phyloP scores from a whole-genome alignment of 2,797 vertebrate genomes.

The Bufotes viridis region DNA sequence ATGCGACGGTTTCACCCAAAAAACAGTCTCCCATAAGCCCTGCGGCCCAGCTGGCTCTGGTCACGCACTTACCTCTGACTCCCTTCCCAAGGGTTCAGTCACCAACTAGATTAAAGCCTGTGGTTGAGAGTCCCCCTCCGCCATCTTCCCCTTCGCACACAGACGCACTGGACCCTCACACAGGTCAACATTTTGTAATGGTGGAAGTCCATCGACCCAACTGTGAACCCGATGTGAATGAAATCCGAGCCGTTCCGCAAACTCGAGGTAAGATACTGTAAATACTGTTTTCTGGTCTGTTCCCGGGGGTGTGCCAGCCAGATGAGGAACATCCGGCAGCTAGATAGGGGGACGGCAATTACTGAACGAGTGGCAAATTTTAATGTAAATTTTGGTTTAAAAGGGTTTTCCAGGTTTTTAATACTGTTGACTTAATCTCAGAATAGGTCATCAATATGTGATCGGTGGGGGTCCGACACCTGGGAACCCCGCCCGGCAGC shows the following conservation, averaged over 20 bases:
- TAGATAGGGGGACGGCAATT: no score
- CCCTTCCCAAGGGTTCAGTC: conserved; percentile 94
- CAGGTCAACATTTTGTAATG: conserved; percentile 88
- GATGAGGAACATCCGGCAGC: no score
- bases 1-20: conserved; percentile 70
- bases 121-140: conserved; percentile 51
- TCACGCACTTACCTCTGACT: conserved; percentile 83
- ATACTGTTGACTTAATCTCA: no score
- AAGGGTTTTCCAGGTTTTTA: no score
- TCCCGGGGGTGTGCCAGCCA: no score
- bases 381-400: no score
- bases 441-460: no score
- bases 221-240: conserved; percentile 92
- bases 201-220: conserved; percentile 95
- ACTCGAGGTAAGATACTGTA: conserved; percentile 81
- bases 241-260: conserved; percentile 91
- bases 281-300: no score
- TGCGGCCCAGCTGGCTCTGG: conserved; percentile 78
- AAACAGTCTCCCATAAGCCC: conserved; percentile 67
- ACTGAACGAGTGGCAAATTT: no score
- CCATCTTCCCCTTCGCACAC: conserved; percentile 62
- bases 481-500: no score
- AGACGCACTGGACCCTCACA: conserved; percentile 63
- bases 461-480: no score
- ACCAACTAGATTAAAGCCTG: conserved; percentile 75